Evolutionary conservation across 2,888 invertebrate species (phyloP).

Genomic region (Ischnura elegans): DNA sequence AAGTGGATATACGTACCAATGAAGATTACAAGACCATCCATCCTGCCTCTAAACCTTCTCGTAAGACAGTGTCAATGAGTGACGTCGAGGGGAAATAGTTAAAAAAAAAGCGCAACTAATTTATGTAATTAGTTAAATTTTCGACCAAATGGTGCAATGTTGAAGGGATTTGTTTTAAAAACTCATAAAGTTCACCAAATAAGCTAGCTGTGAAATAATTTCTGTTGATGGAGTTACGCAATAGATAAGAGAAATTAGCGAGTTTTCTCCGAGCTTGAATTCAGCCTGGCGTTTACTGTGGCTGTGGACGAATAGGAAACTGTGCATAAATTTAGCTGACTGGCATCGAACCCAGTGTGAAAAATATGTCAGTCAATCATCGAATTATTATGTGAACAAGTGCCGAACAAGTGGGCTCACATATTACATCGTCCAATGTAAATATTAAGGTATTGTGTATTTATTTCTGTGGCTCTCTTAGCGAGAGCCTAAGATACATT

Average conservation of each 20-base stretch:
- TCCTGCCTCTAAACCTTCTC: background rate
- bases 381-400: background rate
- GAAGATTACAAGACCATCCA: background rate
- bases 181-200: background rate
- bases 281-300: background rate
- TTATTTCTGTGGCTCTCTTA: slow-evolving; percentile 51
- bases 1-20: background rate
- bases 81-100: background rate
- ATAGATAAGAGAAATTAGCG: background rate
- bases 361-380: background rate
- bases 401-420: background rate
- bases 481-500: background rate
- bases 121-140: background rate
- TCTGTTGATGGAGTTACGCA: background rate
- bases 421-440: slow-evolving; percentile 51
- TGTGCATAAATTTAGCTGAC: background rate
- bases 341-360: background rate
- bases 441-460: slow-evolving; percentile 49
- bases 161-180: background rate
- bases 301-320: background rate
- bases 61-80: background rate
- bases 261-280: background rate
- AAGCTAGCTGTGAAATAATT: background rate
- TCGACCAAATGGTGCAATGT: background rate
- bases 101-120: background rate